phyloP scores from a whole-genome alignment of 2,888 invertebrate species.

The Heteromyza rotundicornis region DNA sequence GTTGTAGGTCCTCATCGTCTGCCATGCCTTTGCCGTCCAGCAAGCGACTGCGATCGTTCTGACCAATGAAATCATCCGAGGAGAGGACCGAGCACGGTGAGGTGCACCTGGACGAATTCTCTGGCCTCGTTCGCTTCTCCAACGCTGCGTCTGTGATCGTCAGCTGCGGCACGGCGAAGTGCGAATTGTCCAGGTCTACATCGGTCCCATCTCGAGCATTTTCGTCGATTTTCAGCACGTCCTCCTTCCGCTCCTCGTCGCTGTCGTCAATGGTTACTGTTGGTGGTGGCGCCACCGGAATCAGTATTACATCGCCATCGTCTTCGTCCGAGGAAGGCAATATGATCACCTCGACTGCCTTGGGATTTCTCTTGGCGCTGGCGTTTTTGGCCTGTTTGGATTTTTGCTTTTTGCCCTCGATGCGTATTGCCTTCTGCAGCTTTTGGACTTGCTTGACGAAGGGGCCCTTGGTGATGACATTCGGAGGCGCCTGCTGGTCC shows the following conservation, averaged over 20 bases:
- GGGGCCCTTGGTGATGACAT: constrained; percentile 31
- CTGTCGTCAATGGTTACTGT: constrained; percentile 53
- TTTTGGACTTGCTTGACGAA: constrained; percentile 49
- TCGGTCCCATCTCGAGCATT: constrained; percentile 51
- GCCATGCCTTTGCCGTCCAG: constrained; percentile 41
- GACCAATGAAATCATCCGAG: constrained; percentile 60
- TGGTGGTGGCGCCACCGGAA: constrained; percentile 51
- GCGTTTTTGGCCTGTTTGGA: constrained; percentile 38
- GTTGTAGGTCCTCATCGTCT: constrained; percentile 54
- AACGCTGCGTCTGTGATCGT: background rate
- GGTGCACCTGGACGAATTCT: constrained; percentile 40
- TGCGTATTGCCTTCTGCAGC: constrained; percentile 43
- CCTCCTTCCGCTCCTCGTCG: constrained; percentile 33
- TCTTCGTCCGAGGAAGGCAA: constrained; percentile 41
- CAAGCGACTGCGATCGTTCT: constrained; percentile 52
- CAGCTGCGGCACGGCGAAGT: constrained; percentile 26
- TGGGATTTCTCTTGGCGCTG: background rate
- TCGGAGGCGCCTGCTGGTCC: constrained; percentile 18
- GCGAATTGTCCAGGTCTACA: constrained; percentile 31
- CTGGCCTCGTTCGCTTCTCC: constrained; percentile 9
- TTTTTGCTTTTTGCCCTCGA: constrained; percentile 49
- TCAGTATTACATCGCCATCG: constrained; percentile 54
- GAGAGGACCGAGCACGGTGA: constrained; percentile 58
- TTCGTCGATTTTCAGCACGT: constrained; percentile 38
- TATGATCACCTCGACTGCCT: constrained; percentile 36